phyloP scores from a whole-genome alignment of 2,797 vertebrate species.

The Acanthornis magna region DNA sequence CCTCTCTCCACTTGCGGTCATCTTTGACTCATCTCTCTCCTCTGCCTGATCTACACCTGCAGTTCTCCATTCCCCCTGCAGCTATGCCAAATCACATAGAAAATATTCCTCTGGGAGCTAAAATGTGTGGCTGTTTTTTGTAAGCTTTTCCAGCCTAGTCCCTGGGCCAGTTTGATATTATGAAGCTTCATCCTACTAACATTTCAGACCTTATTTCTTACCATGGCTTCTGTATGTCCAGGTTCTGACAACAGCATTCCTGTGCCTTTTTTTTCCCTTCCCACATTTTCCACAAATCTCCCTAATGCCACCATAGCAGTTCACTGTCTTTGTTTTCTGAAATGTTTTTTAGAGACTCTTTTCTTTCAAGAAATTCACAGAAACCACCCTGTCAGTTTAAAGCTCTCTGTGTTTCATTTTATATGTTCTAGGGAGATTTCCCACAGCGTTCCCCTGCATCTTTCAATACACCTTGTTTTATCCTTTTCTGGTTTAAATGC shows the following conservation, averaged over 20 bases:
- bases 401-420: not conserved
- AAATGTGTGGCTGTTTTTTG: not conserved
- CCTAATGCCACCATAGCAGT: not conserved
- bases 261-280: not conserved
- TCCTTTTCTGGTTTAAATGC: not conserved
- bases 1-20: constrained; percentile 11
- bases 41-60: constrained; percentile 12
- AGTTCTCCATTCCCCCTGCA: constrained; percentile 39
- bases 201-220: not conserved
- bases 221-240: not conserved
- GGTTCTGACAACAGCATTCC: not conserved
- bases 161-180: not conserved
- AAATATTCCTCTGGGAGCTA: constrained; percentile 17
- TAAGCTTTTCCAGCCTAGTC: not conserved
- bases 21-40: constrained; percentile 33
- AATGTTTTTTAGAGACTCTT: not conserved
- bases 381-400: not conserved
- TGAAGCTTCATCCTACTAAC: not conserved
- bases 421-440: not conserved
- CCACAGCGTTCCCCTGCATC: not conserved
- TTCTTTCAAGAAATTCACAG: not conserved
- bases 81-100: not conserved
- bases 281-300: not conserved
- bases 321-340: not conserved
- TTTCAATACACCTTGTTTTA: not conserved